Evolutionary conservation across 2,113 vertebrate species (phyloP), one percentile per base, ranked within the genome.

Genomic region (Shinisaurus crocodilurus): DNA sequence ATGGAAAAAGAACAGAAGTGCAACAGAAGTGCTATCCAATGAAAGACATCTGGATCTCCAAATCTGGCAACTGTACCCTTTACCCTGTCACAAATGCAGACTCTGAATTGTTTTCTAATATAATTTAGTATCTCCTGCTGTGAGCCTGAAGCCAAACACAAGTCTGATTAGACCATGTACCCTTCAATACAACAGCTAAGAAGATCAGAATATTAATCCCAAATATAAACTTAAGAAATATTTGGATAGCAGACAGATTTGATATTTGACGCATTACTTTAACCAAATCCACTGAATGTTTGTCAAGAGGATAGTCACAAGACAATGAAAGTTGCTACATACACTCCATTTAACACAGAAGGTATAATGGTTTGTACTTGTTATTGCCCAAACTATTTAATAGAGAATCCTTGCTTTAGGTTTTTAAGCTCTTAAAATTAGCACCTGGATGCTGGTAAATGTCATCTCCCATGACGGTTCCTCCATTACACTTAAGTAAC

Each of bases 401-500:
- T 18, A 57, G 1, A 87, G n/a, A 76, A 87, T 34, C 37, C 40
- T 77, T 60, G n/a, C 13, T 87, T 82, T 76, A 34, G 1, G 43
- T 3, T 67, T 88, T 37, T 75, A 57, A 57, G 18, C 18, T 80
- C 2, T 34, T 82, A 37, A 63, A 10, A 48, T 80, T 1, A 1
- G 70, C 6, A 80, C 4, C 0, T 32, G 20, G 85, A 90, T 89
- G 77, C 54, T 8, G 13, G 0, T 27, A 60, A 57, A 70, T 0
- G 9, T 43, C 45, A 60, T 88, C 32, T 65, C 5, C 86, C 85
- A 88, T 90, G 88, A 87, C 2, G 16, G 3, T 90, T 85, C 89
- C 84, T 85, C 89, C 93, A 65, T 88, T 45, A 92, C 76, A 0
- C 89, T 82, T 91, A 69, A 74, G 92, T 88, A 77, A 93, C 90